phyloP scores from a whole-genome alignment of 2,113 vertebrate genomes.

The Microcebus tavaratra region DNA sequence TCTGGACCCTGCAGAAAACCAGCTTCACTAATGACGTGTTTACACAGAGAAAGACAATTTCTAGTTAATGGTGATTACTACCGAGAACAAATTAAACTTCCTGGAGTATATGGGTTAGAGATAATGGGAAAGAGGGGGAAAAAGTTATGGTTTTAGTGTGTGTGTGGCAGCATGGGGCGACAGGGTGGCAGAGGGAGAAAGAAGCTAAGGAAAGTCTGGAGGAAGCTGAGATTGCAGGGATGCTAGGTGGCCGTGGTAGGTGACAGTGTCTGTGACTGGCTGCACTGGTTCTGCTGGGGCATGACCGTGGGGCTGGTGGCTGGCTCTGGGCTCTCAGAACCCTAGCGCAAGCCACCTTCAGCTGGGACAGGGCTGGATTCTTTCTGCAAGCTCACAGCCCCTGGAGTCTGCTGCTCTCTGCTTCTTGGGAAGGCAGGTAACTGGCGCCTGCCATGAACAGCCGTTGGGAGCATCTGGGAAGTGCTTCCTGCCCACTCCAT shows the following conservation, averaged over 20 bases:
- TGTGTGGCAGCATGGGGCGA: conserved; percentile 70
- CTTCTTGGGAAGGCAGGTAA: conserved; percentile 25
- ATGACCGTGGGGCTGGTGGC: neutral
- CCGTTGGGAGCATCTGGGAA: conserved; percentile 57
- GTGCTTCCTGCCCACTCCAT: conserved; percentile 26
- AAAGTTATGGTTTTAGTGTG: conserved; percentile 80
- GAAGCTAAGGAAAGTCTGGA: conserved; percentile 38
- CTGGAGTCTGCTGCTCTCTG: neutral
- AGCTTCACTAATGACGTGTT: conserved; percentile 88
- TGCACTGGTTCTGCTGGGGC: neutral
- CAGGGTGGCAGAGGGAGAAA: conserved; percentile 48
- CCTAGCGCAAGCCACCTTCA: neutral
- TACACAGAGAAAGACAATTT: conserved; percentile 90
- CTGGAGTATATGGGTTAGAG: conserved; percentile 84
- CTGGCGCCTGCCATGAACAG: neutral
- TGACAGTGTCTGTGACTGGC: neutral
- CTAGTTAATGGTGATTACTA: conserved; percentile 90
- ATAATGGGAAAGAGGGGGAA: conserved; percentile 82
- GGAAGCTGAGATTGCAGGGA: neutral
- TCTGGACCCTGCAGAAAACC: conserved; percentile 89
- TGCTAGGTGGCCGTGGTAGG: fast-evolving
- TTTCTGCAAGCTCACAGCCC: neutral
- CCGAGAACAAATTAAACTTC: conserved; percentile 89
- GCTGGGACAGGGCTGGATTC: neutral
- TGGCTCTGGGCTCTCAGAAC: neutral